Evolutionary conservation across 2,797 vertebrate species (phyloP).

Genomic region (Poeciliopsis presidionis): DNA sequence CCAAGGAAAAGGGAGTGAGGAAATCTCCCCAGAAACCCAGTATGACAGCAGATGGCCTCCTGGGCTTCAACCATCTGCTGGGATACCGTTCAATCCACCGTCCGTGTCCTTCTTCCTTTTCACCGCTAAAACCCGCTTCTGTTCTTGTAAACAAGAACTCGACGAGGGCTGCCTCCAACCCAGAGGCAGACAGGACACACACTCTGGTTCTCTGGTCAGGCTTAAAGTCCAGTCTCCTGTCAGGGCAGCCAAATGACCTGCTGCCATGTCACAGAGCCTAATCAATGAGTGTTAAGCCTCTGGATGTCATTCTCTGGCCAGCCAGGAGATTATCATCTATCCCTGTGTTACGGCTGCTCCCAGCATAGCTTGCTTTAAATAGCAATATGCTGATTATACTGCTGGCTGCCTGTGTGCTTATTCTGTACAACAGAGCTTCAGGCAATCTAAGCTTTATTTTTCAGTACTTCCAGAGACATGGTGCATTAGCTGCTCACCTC

Average conservation of each 20-base stretch:
- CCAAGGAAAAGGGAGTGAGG: slow-evolving; percentile 55
- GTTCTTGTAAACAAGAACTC: slow-evolving; percentile 20
- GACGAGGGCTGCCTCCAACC: slow-evolving; percentile 5
- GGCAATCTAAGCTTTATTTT: slow-evolving; percentile 41
- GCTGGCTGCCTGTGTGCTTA: slow-evolving; percentile 30
- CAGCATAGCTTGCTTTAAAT: slow-evolving; percentile 71
- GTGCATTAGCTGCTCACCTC: slow-evolving; percentile 23
- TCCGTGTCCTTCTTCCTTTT: slow-evolving; percentile 73
- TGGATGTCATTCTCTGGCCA: slow-evolving; percentile 55
- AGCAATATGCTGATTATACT: slow-evolving; percentile 65
- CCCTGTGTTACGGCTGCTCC: slow-evolving; percentile 54
- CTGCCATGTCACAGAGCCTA: slow-evolving; percentile 62
- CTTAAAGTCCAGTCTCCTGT: slow-evolving; percentile 38
- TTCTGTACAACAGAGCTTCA: slow-evolving; percentile 32
- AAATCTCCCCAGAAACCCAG: slow-evolving; percentile 67
- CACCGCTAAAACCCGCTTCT: slow-evolving; percentile 52
- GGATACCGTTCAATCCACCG: slow-evolving; percentile 72
- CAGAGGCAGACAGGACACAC: slow-evolving; percentile 26
- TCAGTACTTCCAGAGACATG: slow-evolving; percentile 24
- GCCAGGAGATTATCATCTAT: slow-evolving; percentile 72
- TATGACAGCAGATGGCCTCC: slow-evolving; percentile 81
- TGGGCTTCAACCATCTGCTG: slow-evolving; percentile 84
- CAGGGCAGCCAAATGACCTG: slow-evolving; percentile 50
- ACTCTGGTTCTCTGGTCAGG: slow-evolving; percentile 38
- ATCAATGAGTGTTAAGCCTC: slow-evolving; percentile 75